These are phyloP conservation scores for Hestina assimilis DNA, from an alignment of 1,140 invertebrate genomes.

Conservation along the genomic window DNA sequence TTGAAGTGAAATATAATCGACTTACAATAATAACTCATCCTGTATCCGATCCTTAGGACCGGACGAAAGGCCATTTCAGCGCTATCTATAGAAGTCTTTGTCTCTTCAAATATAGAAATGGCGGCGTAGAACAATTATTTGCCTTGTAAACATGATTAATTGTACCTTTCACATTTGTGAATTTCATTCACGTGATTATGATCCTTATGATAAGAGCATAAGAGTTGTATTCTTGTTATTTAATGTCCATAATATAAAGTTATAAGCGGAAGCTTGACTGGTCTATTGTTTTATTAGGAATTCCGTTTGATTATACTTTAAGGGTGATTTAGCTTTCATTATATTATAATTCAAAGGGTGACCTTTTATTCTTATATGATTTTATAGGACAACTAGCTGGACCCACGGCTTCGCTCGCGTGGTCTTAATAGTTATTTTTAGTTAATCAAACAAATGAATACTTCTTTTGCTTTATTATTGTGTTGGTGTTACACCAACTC, in stretches of 20 bases:
- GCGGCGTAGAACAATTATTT: constrained; percentile 51
- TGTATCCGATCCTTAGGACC: neutral
- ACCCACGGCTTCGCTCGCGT: too few species aligned
- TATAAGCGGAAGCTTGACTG: neutral
- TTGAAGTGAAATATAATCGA: neutral
- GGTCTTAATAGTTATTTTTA: too few species aligned
- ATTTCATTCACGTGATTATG: neutral
- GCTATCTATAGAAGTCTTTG: constrained; percentile 44
- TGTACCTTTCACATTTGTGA: constrained; percentile 10
- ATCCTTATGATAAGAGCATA: neutral
- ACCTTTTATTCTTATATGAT: neutral
- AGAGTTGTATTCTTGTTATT: neutral
- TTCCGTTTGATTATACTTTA: neutral
- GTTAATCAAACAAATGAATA: too few species aligned
- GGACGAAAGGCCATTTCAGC: constrained; percentile 28
- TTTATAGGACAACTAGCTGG: too few species aligned
- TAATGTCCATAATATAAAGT: neutral
- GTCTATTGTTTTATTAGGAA: neutral
- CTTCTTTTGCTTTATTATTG: too few species aligned
- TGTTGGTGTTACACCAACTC: too few species aligned
- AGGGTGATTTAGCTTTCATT: neutral
- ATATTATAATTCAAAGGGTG: neutral
- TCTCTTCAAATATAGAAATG: constrained; percentile 39
- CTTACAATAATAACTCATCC: neutral
- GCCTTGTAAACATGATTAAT: constrained; percentile 54